These are phyloP conservation scores for Sparidentex hasta DNA, from an alignment of 2,797 vertebrate species.

Conservation along the genomic window DNA sequence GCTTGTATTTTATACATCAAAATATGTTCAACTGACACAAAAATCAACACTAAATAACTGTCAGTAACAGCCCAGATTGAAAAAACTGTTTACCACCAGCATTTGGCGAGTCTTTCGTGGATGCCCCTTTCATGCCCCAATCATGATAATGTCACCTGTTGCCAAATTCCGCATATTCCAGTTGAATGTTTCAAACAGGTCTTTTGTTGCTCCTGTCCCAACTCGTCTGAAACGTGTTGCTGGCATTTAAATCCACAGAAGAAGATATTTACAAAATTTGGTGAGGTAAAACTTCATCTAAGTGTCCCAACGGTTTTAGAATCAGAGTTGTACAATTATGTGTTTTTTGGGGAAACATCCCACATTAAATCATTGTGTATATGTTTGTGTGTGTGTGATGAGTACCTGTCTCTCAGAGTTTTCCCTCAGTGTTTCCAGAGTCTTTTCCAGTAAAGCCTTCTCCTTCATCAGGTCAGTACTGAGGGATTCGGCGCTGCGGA, in stretches of 20 bases:
- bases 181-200: no score
- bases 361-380: neutral
- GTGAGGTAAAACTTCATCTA: no score
- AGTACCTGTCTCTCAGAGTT: slow-evolving; percentile 97
- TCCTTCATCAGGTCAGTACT: slow-evolving; percentile 97
- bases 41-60: neutral
- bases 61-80: neutral
- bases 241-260: no score
- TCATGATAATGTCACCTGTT: no score
- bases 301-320: no score
- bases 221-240: no score
- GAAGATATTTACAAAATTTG: no score
- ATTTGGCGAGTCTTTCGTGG: no score
- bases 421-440: slow-evolving; percentile 92
- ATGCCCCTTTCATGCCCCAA: no score
- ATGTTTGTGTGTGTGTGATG: slow-evolving; percentile 15
- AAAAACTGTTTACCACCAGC: no score
- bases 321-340: neutral
- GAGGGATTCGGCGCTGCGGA: slow-evolving; percentile 91
- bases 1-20: neutral
- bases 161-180: no score
- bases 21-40: neutral
- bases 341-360: neutral
- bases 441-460: slow-evolving; percentile 95
- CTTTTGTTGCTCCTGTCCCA: no score